phyloP scores from a whole-genome alignment of 2,113 vertebrate genomes.

The Phrynosoma blainvillii region DNA sequence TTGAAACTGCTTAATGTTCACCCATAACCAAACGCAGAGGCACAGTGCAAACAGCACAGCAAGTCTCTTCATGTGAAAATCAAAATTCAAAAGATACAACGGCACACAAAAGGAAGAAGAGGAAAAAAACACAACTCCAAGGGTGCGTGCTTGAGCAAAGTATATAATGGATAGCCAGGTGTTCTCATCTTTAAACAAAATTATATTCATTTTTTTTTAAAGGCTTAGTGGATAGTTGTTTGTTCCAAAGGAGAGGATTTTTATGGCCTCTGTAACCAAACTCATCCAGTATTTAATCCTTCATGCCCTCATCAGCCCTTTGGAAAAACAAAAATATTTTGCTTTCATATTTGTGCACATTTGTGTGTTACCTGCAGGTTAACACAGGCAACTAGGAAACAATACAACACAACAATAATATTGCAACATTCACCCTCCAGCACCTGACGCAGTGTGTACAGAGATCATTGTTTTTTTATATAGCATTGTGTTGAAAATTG shows the following conservation, averaged over 20 bases:
- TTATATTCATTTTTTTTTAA: background rate
- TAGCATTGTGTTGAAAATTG: background rate
- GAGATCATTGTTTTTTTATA: background rate
- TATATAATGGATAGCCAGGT: background rate
- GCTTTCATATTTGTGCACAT: background rate
- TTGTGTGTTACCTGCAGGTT: background rate
- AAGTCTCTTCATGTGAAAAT: background rate
- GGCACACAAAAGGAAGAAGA: accelerated
- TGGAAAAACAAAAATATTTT: background rate
- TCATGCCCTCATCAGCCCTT: too few relatives aligned
- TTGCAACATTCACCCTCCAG: slow-evolving; percentile 1
- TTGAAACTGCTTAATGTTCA: too few relatives aligned
- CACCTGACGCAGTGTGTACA: background rate
- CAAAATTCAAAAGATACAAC: background rate
- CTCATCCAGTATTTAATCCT: background rate
- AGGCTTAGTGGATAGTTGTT: background rate
- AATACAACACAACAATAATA: background rate
- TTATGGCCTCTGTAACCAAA: background rate
- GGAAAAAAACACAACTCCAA: background rate
- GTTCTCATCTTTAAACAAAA: background rate
- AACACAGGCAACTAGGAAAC: background rate
- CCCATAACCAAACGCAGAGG: background rate
- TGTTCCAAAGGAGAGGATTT: background rate
- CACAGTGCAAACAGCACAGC: background rate
- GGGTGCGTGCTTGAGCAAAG: too few relatives aligned